Evolutionary conservation across 2,113 vertebrate genomes (phyloP), one percentile per base, ranked within the genome.

Genomic region (Zosterops lateralis): DNA sequence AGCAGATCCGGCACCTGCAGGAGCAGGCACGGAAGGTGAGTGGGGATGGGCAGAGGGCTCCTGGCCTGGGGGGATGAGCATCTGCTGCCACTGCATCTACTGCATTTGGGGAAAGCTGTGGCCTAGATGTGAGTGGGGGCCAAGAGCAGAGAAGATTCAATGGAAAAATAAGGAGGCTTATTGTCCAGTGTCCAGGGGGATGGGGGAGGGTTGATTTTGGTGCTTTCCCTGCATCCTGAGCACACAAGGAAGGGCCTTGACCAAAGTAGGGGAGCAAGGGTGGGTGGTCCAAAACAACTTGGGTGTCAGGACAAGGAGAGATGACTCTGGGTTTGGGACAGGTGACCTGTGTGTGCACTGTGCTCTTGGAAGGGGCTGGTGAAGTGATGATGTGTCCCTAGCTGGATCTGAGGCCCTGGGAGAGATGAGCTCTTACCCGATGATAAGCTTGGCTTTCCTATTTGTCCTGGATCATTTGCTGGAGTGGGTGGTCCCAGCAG

Each of bases 21-120:
- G 98, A 99, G 66, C 98, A 99, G 96, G 99, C 99, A 1, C 98
- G 97, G 73, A 99, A 98, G 98, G 99, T 99, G 93, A 97, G 95
- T 4, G 1, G 7, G 42, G 48, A 9, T 17, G 44, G 75, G n/a
- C 32, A 16, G 48, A 8, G 17, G 60, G 78, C 15, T 87, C 1
- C 29, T 18, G 14, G 62, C 51, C 18, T 25, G 28, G 13, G 42
- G 64, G 68, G 26, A 14, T n/a, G 2, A 3, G 26, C 0, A 3
- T 40, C 42, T 62, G 32, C 25, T 12, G 8, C 18, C 24, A 9
- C 50, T 42, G 31, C 34, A 38, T 38, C 36, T 38, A 38, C 36
- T 38, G 3, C 3, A 0, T 34, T 10, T 21, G 45, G 31, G 50
- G 29, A 10, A 29, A 84, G 40, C 53, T 44, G 56, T 17, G n/a